Base-by-base conservation (phyloP, 53 echinoderm and acorn worm species). In the Holothuria leucospilota region DNA sequence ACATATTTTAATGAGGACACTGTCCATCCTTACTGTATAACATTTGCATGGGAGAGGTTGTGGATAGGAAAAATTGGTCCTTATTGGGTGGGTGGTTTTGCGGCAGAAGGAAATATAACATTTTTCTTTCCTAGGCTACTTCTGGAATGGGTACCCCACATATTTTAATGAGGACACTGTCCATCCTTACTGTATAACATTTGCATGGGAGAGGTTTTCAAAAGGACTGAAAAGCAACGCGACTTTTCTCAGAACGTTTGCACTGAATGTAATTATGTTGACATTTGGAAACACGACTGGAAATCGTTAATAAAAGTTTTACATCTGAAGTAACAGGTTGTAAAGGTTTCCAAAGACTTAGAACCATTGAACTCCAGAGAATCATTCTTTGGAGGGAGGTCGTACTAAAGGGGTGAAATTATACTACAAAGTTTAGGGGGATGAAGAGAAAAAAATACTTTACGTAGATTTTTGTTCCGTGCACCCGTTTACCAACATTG, bases 381-480 rank as follows among this genome's bases (percentile, higher is more conserved):
- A 10, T 74, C 91, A 16, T 87, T 91, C 65, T 87, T 58, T 38
- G 86, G 91, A n/a, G n/a, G n/a, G n/a, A n/a, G 87, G 84, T 42
- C 69, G 92, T 28, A 92, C 88, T 11, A 92, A 92, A 40, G 88
- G 84, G 25, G 63, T 62, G 34, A 46, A 79, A 77, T 56, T 78
- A 52, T n/a, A 23, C 39, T 77, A 88, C 71, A 59, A 39, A 23
- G 75, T 72, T 14, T 27, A 68, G 42, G 60, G 42, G 86, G 75
- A 39, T 11, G 94, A 86, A 58, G 46, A 42, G n/a, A n/a, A n/a
- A 77, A 49, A 92, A 90, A 25, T 39, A 78, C 24, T 94, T 92
- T 68, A 78, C 89, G 0, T 90, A 0, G 91, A 95, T 26, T 89
- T 88, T 69, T 90, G 85, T 66, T 92, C 92, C 2, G n/a, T 95